phyloP scores from a whole-genome alignment of 2,888 invertebrate species.

The Blastobasis adustella region DNA sequence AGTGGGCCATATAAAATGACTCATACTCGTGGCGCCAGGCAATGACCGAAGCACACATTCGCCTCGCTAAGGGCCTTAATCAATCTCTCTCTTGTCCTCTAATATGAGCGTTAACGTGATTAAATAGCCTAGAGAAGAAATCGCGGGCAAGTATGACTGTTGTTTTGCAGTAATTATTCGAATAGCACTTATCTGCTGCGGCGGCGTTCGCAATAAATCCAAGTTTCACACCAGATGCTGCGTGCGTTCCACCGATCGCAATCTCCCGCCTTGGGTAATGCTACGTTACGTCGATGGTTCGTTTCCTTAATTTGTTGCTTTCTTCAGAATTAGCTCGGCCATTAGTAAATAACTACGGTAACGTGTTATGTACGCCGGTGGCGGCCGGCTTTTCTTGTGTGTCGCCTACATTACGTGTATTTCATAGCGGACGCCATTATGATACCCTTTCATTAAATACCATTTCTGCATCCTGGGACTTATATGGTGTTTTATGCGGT shows the following conservation, averaged over 20 bases:
- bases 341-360: neutral
- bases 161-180: slow-evolving; percentile 39
- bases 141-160: too few species aligned
- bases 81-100: too few species aligned
- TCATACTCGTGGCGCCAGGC: slow-evolving; percentile 31
- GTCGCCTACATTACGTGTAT: too few species aligned
- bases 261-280: slow-evolving; percentile 33
- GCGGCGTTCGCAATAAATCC: slow-evolving; percentile 18
- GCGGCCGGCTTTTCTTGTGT: too few species aligned
- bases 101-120: too few species aligned
- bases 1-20: slow-evolving; percentile 31
- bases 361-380: too few species aligned
- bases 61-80: slow-evolving; percentile 27
- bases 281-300: slow-evolving; percentile 20
- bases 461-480: neutral
- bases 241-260: slow-evolving; percentile 23
- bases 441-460: neutral
- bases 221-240: slow-evolving; percentile 25
- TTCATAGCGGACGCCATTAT: neutral
- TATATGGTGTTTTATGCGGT: neutral
- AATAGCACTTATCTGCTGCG: slow-evolving; percentile 40
- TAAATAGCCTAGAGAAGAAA: too few species aligned
- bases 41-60: slow-evolving; percentile 32
- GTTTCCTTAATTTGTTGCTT: slow-evolving; percentile 24
- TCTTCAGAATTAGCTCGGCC: slow-evolving; percentile 11